These are phyloP conservation scores for Gopherus flavomarginatus DNA, from an alignment of 2,113 vertebrate species.

Conservation along the genomic window DNA sequence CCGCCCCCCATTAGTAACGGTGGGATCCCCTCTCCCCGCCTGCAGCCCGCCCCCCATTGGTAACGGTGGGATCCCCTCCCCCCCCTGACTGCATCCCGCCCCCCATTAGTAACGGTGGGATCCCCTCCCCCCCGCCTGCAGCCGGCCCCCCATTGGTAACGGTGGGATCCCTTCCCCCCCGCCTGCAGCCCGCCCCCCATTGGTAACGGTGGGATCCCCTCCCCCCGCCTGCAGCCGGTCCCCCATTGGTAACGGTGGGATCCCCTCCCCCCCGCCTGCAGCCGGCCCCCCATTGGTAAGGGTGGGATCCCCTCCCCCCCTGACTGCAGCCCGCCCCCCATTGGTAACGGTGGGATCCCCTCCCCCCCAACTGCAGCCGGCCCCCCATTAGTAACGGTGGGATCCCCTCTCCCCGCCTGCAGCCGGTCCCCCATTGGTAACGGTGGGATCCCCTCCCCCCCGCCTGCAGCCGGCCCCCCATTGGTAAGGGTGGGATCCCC, in stretches of 20 bases:
- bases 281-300: no score
- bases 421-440: no score
- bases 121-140: fast-evolving
- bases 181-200: background rate
- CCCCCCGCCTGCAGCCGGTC: background rate
- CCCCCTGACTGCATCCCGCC: fast-evolving
- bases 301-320: no score
- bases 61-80: no score
- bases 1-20: background rate
- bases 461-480: no score
- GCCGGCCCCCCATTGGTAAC: background rate
- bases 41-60: background rate
- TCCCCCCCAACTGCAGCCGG: background rate
- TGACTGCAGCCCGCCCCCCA: background rate
- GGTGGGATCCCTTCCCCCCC: no score
- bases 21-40: no score
- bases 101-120: background rate
- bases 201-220: background rate
- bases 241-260: background rate
- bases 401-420: no score
- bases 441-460: no score
- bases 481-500: background rate
- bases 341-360: background rate
- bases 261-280: no score
- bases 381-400: background rate